Evolutionary conservation across 2,113 vertebrate genomes (phyloP), one percentile per base, ranked within the genome.

Genomic region (Tychaedon coryphoeus): DNA sequence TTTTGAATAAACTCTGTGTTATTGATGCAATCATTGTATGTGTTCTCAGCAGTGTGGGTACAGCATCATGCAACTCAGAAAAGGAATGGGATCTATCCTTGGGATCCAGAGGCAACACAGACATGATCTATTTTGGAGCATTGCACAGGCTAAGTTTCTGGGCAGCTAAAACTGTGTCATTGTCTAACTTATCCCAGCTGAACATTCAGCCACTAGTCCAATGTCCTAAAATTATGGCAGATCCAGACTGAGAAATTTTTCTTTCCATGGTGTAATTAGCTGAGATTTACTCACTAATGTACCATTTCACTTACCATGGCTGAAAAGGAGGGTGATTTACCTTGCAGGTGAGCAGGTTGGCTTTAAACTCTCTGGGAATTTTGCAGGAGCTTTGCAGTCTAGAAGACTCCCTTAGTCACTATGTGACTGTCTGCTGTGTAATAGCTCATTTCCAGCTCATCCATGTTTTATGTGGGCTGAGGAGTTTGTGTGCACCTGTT

Each of bases 351-450:
- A 76, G 13, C 13, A 19, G 17, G 17, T 29, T 34, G 36, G 8
- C 43, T 84, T 77, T 56, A 72, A 82, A 65, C 5, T 10, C 14
- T 58, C 42, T 1, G 19, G 19, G 20, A 80, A 50, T 86, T 81
- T 45, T 77, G 12, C 40, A 33, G 60, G 38, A 86, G 11, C 18
- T 38, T 54, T 31, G 50, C 6, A 3, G 22, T 58, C 64, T 88
- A 25, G 72, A 84, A 83, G 34, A 16, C 53, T 75, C 8, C 12
- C 19, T 71, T 54, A 54, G 22, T 86, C 25, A 14, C 22, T 69
- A 12, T 16, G 8, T 2, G 5, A 38, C 12, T 3, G 0, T 72
- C 53, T 14, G 2, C 36, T 72, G 40, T 51, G 79, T 24, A 29
- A 25, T 20, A 62, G 34, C 31, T 74, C 0, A 2, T 88, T 95